A percentile compares a stretch with the other conserved stretches of the same genome.
Conservation (phyloP, 23 tunicate species). For the Botrylloides violaceus region DNA sequence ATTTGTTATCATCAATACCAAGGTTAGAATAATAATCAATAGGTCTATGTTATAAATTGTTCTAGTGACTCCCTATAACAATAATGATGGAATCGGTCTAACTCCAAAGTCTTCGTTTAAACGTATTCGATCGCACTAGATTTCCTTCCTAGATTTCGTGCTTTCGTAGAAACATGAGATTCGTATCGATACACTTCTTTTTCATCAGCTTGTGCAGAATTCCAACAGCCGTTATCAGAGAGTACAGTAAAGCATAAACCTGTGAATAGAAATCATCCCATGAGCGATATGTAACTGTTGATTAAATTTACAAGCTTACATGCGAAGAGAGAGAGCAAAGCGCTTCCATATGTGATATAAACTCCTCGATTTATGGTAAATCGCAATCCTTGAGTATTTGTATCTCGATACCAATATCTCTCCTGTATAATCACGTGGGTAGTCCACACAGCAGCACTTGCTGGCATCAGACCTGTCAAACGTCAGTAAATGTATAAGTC, state of each 20-base stretch:
- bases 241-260: conserved; percentile 17
- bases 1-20: too few relatives aligned
- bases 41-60: too few relatives aligned
- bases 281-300: not conserved
- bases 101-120: too few relatives aligned
- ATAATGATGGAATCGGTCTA: too few relatives aligned
- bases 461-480: conserved; percentile 29
- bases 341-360: conserved; percentile 32
- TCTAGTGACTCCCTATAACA: too few relatives aligned
- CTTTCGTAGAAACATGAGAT: not conserved
- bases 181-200: conserved; percentile 1
- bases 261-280: not conserved
- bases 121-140: conserved; percentile 19
- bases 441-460: conserved; percentile 46
- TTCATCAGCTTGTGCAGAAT: not conserved
- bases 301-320: conserved; percentile 8
- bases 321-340: conserved; percentile 24
- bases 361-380: conserved; percentile 46
- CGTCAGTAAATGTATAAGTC: not conserved
- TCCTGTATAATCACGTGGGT: conserved; percentile 32
- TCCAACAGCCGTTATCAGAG: conserved; percentile 26
- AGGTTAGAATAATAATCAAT: too few relatives aligned
- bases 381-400: conserved; percentile 31
- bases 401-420: conserved; percentile 25
- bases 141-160: not conserved